Base-by-base conservation (phyloP, 2,113 vertebrate species). In the Heteronetta atricapilla region DNA sequence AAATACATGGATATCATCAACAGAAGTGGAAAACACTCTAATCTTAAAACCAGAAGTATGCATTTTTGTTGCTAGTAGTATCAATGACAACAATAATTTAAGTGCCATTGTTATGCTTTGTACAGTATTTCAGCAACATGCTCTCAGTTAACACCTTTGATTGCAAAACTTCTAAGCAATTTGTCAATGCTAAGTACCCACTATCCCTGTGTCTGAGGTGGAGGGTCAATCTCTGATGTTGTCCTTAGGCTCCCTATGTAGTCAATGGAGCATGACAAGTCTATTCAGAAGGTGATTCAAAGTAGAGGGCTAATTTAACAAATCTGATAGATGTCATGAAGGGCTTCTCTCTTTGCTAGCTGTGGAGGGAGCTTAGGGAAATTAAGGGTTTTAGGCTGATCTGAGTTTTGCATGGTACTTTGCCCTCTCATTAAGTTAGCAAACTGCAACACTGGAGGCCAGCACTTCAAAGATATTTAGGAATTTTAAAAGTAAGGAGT, bases 221-320 rank as follows among this genome's bases (percentile, higher is more conserved):
- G 9, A 40, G 90, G 91, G 81, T 92, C 93, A 93, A 87, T 93
- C 93, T 79, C 58, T 14, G 86, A 69, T 74, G 53, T 75, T 87
- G 81, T 87, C 70, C 74, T 66, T 79, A 93, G 62, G 12, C 38
- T 90, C 66, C 34, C 28, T 34, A 62, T 66, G 66, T 53, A 72
- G 58, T n/a, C 89, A 94, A 28, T 62, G 89, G 44, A 85, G 77
- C 81, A 79, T 93, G 94, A 58, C 66, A 48, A 82, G 70, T 63
- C 83, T 79, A 93, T 96, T 95, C 77, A 96, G 81, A 44, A 69
- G 66, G 58, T 40, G 81, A 69, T 87, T 93, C 91, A 72, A 42
- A 84, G n/a, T 36, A 64, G 87, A 92, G 15, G 36, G 70, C 86
- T 87, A 89, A 89, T 96, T 90, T 76, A 68, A 70, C 70, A 87